A percentile compares a stretch with the other conserved stretches of the same genome.
Conservation (phyloP, 2,113 vertebrate species). For the Arothron firmamentum region DNA sequence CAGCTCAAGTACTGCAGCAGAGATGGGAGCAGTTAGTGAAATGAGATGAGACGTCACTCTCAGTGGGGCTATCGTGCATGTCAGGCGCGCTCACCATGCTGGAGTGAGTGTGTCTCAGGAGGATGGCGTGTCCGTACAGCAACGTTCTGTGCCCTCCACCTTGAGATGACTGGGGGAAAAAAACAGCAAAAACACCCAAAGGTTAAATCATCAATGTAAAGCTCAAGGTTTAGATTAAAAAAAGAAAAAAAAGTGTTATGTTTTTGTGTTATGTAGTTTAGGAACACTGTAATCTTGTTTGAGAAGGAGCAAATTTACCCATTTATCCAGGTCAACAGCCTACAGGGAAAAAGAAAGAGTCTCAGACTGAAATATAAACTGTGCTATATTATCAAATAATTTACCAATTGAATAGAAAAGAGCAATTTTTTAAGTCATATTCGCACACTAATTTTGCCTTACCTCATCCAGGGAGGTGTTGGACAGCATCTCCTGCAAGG, state of each 20-base stretch:
- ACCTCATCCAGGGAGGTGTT: slow-evolving; percentile 80
- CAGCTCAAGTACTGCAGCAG: slow-evolving; percentile 84
- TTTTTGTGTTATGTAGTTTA: neutral
- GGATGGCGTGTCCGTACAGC: slow-evolving; percentile 89
- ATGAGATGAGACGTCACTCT: neutral
- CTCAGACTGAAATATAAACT: neutral
- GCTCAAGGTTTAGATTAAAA: neutral
- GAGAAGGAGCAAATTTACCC: slow-evolving; percentile 64
- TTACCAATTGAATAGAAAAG: too few species aligned
- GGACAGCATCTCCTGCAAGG: slow-evolving; percentile 86
- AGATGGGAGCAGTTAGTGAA: slow-evolving; percentile 1
- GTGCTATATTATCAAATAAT: too few species aligned
- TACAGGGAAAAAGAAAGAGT: slow-evolving; percentile 32
- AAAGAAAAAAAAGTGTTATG: neutral
- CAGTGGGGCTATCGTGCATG: too few species aligned
- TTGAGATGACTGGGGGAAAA: slow-evolving; percentile 80
- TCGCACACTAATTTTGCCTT: neutral
- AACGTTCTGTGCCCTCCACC: slow-evolving; percentile 89
- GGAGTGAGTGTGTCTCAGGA: slow-evolving; percentile 87
- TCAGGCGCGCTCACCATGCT: slow-evolving; percentile 79
- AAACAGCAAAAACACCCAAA: neutral
- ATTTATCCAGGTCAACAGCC: slow-evolving; percentile 81
- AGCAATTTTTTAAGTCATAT: too few species aligned
- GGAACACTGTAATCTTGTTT: neutral
- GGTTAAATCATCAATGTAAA: neutral